These are phyloP conservation scores for Felis catus DNA, from an alignment of 2,113 vertebrate genomes.

Conservation along the genomic window DNA sequence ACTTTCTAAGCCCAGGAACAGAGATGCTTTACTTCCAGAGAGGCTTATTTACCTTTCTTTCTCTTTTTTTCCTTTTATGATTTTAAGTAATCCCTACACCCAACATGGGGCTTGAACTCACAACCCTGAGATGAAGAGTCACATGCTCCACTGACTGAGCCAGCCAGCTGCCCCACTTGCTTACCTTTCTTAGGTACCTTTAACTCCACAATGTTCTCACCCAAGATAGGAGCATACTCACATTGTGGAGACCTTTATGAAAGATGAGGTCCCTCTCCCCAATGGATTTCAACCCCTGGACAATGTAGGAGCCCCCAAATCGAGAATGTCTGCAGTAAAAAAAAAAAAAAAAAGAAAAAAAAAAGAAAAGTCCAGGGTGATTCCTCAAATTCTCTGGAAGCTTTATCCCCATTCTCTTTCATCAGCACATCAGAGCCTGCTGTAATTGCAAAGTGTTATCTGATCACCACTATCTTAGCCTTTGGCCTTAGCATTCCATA, in stretches of 20 bases:
- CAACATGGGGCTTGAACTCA: not conserved
- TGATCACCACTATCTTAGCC: not conserved
- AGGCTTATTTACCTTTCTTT: not conserved
- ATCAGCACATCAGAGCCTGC: not conserved
- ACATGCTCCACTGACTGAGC: not conserved
- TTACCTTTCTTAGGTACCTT: accelerated
- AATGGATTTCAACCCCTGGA: constrained; percentile 94
- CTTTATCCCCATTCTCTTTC: not conserved
- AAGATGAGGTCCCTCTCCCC: constrained; percentile 94
- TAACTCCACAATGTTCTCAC: accelerated
- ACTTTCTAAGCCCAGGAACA: not conserved
- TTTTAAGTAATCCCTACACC: not conserved
- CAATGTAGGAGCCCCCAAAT: constrained; percentile 94
- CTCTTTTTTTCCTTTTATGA: not conserved
- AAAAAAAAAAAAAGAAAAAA: accelerated
- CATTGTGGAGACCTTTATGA: constrained; percentile 94
- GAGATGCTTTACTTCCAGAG: not conserved
- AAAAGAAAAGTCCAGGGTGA: not conserved
- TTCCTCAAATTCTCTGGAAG: not conserved
- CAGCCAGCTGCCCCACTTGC: not conserved
- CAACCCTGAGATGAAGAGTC: not conserved
- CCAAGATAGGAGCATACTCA: constrained; percentile 66
- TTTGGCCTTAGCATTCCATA: not conserved
- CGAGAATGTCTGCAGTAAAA: constrained; percentile 89
- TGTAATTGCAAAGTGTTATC: not conserved